These are phyloP conservation scores for Drosophila gunungcola DNA, from an alignment of 1,140 invertebrate species.

Conservation along the genomic window DNA sequence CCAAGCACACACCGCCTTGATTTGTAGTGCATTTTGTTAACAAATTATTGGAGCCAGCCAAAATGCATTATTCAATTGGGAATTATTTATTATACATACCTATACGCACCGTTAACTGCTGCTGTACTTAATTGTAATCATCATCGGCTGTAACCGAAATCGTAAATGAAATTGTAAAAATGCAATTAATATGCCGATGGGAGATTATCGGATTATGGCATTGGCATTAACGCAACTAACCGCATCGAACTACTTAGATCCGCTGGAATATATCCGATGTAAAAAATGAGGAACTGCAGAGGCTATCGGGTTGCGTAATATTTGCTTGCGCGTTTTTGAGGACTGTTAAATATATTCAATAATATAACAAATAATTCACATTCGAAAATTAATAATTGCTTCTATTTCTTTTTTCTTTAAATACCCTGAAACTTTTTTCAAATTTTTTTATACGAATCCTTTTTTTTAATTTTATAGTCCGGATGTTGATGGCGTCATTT, in stretches of 20 bases:
- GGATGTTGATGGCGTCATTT: too few species aligned
- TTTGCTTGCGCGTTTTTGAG: slow-evolving; percentile 11
- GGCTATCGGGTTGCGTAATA: slow-evolving; percentile 1
- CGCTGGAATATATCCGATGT: not conserved
- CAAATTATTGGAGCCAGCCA: slow-evolving; percentile 54
- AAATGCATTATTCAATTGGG: slow-evolving; percentile 74
- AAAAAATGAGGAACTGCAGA: slow-evolving; percentile 22
- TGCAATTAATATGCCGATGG: slow-evolving; percentile 23
- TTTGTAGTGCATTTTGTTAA: slow-evolving; percentile 71
- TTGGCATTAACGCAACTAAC: slow-evolving; percentile 47
- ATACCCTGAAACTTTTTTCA: too few species aligned
- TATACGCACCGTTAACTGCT: slow-evolving; percentile 66
- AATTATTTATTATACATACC: slow-evolving; percentile 28
- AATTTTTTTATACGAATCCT: too few species aligned
- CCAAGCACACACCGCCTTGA: slow-evolving; percentile 8
- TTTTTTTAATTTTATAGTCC: too few species aligned
- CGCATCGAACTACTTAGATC: slow-evolving; percentile 35
- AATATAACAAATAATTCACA: not conserved
- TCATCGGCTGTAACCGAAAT: slow-evolving; percentile 40
- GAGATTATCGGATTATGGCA: slow-evolving; percentile 39
- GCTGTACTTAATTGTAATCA: slow-evolving; percentile 53
- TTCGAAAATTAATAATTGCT: not conserved
- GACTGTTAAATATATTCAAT: not conserved
- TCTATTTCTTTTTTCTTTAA: too few species aligned
- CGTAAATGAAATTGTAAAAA: slow-evolving; percentile 25